Evolutionary conservation across 64 coral and sea anemone species (phyloP), one percentile per base, ranked within the genome.

Genomic region (Actinia equina): DNA sequence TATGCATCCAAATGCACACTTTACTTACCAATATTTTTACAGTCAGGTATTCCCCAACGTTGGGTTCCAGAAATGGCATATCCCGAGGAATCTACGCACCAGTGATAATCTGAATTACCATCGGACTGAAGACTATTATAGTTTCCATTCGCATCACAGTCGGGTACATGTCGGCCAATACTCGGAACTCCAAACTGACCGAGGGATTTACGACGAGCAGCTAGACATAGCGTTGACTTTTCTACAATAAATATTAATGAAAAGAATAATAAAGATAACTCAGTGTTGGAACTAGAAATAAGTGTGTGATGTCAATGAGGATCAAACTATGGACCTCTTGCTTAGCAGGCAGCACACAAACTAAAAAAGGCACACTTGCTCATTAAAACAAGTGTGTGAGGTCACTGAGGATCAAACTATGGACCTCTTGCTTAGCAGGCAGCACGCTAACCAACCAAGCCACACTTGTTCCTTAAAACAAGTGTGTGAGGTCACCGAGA

Each of bases 161-260:
- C 90, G 18, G 90, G 85, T 44, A 87, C 90, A 83, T 87, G 80
- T 59, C 85, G 78, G 43, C 90, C 90, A 87, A 87, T 49, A 58
- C 81, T 87, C 61, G 90, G 85, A 7, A 92, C 90, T 10, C 90
- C 86, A 15, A 43, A 41, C 13, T 64, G 37, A 16, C 90, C 90
- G 22, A 92, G 74, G 10, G 90, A 85, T 55, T 83, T 87, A 56
- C 58, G 85, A 69, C 90, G 86, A 55, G 80, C 85, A 69, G 80
- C 22, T 82, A 92, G 55, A 57, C 90, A 92, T 5, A 79, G 18
- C 49, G 78, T 52, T 49, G 44, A 20, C 17, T 22, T 51, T 44
- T 44, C 78, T 81, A 11, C 42, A 81, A 81, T 49, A 20, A 45
- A 49, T 18, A 30, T 37, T 41, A 41, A 74, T 23, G 63, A 69